Percentiles rank a stretch among this genome's conserved stretches.
These are phyloP conservation scores for Caretta caretta DNA, from an alignment of 2,113 vertebrate genomes.

Conservation along the genomic window DNA sequence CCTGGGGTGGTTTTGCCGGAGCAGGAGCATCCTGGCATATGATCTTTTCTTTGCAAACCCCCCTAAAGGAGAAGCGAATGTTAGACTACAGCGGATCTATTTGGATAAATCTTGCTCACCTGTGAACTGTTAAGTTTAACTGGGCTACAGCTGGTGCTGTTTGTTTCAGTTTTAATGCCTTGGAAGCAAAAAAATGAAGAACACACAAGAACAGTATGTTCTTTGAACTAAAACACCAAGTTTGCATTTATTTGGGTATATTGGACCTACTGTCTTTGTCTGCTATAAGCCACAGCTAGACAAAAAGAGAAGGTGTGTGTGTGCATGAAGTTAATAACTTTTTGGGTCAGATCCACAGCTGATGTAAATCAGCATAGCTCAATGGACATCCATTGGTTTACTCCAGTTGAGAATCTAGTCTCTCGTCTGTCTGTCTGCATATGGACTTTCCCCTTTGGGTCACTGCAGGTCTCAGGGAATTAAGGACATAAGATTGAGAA, in stretches of 20 bases:
- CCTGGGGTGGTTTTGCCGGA: neutral
- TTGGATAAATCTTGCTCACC: neutral
- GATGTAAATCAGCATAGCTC: too few relatives aligned
- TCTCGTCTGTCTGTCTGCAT: too few relatives aligned
- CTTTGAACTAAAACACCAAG: neutral
- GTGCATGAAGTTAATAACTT: neutral
- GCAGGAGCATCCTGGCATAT: too few relatives aligned
- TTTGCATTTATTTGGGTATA: neutral
- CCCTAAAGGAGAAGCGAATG: neutral
- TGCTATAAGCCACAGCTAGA: neutral
- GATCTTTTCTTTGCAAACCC: neutral
- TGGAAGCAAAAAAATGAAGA: neutral
- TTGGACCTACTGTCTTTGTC: neutral
- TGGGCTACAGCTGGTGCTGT: neutral
- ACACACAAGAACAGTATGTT: neutral
- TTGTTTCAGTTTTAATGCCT: neutral
- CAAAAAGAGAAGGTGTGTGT: rapidly evolving
- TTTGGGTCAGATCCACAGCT: neutral
- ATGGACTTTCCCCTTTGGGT: too few relatives aligned
- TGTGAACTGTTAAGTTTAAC: neutral
- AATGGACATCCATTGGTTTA: too few relatives aligned
- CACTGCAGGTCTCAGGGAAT: too few relatives aligned
- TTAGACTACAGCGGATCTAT: rapidly evolving
- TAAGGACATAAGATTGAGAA: too few relatives aligned
- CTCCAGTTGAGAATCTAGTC: too few relatives aligned